These are phyloP conservation scores for Rhodeus uyekii DNA, from an alignment of 2,797 vertebrate species.

Conservation along the genomic window DNA sequence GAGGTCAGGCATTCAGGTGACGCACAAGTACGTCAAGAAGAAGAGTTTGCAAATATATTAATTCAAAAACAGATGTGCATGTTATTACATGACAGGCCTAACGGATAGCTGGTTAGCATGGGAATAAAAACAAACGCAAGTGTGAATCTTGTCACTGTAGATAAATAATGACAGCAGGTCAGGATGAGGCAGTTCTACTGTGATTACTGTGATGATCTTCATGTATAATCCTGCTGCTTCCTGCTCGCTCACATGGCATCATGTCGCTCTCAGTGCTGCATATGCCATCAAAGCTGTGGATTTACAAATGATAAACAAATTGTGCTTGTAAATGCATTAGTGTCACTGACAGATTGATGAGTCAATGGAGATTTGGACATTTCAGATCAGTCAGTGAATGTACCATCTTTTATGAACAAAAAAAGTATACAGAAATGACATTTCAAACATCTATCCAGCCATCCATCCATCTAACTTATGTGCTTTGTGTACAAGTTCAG, in stretches of 20 bases:
- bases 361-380: background rate
- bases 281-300: conserved; percentile 66
- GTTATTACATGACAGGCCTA: background rate
- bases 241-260: conserved; percentile 67
- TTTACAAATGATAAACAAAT: conserved; percentile 50
- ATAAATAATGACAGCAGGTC: conserved; percentile 71
- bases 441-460: background rate
- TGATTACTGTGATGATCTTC: conserved; percentile 68
- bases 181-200: conserved; percentile 69
- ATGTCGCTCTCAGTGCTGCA: conserved; percentile 68
- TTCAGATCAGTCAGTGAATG: background rate
- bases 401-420: background rate
- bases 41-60: background rate
- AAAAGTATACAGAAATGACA: background rate
- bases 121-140: background rate
- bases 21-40: background rate
- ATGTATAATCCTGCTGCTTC: conserved; percentile 68
- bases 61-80: background rate
- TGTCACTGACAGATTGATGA: background rate
- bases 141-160: conserved; percentile 65
- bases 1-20: background rate
- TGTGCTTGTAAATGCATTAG: background rate
- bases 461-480: background rate
- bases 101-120: background rate
- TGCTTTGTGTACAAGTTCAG: background rate